A percentile compares a stretch with the other conserved stretches of the same genome.
Evolutionary conservation across 2,797 vertebrate species (phyloP).

Genomic region (Sternarchorhynchus goeldii): DNA sequence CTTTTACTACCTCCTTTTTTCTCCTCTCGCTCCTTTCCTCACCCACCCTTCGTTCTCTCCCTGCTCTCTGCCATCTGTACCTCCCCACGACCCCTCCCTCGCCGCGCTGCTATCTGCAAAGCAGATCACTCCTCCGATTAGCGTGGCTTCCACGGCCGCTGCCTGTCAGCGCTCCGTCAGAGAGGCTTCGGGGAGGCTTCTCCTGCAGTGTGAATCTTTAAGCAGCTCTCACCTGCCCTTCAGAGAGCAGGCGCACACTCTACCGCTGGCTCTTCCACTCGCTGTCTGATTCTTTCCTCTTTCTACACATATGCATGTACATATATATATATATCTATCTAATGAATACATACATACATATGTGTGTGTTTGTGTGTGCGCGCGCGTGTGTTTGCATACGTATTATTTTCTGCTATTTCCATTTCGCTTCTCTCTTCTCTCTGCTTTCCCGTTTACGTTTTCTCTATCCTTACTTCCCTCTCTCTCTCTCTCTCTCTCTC

Average conservation of each 20-base stretch:
- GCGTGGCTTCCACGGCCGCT: conserved; percentile 52
- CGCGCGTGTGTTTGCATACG: not conserved
- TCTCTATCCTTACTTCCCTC: no score
- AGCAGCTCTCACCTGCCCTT: conserved; percentile 54
- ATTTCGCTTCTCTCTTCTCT: not conserved
- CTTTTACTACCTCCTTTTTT: not conserved
- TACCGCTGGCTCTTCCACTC: not conserved
- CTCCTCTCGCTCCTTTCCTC: not conserved
- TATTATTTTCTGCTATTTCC: conserved; percentile 1
- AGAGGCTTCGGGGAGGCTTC: conserved; percentile 50
- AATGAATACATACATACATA: not conserved
- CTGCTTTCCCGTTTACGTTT: no score
- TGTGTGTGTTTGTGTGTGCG: not conserved
- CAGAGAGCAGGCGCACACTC: conserved; percentile 39
- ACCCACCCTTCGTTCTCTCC: not conserved
- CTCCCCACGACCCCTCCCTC: conserved; percentile 25
- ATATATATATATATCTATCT: no score
- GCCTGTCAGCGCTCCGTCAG: conserved; percentile 56
- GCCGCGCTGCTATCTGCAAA: conserved; percentile 44
- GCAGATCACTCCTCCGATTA: conserved; percentile 52
- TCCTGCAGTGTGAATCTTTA: conserved; percentile 58
- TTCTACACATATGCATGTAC: no score
- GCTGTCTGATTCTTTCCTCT: not conserved
- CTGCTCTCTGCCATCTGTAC: conserved; percentile 32
- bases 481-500: no score